Evolutionary conservation across 2,797 vertebrate genomes (phyloP).

Genomic region (Phalloptychus januarius): DNA sequence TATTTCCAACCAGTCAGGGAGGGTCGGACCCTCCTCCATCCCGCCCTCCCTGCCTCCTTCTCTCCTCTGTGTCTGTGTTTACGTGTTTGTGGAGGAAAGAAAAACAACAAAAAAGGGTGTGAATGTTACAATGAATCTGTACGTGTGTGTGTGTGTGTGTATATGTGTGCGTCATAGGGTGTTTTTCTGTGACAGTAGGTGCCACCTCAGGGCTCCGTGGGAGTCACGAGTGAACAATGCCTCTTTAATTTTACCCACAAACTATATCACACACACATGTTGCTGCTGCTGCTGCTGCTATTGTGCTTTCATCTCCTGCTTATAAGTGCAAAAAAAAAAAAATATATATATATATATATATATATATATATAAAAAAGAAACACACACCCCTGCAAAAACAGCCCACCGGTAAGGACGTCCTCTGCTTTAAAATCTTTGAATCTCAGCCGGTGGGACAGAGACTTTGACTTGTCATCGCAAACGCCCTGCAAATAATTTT

Average conservation of each 20-base stretch:
- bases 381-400: neutral
- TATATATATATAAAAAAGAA: neutral
- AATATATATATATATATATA: too few relatives aligned
- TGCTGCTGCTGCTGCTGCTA: conserved; percentile 67
- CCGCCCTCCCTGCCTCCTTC: neutral
- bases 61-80: conserved; percentile 54
- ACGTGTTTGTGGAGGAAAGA: conserved; percentile 58
- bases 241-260: conserved; percentile 53
- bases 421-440: conserved; percentile 38
- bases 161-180: conserved; percentile 55
- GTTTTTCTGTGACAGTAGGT: conserved; percentile 67
- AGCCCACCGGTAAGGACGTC: conserved; percentile 18
- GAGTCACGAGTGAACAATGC: conserved; percentile 56
- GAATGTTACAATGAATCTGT: conserved; percentile 58
- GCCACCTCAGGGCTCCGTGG: conserved; percentile 75
- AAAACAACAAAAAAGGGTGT: conserved; percentile 24
- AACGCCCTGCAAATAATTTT: conserved; percentile 46
- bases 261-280: conserved; percentile 38
- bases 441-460: conserved; percentile 21
- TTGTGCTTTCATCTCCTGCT: conserved; percentile 72
- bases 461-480: conserved; percentile 15
- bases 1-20: conserved; percentile 58
- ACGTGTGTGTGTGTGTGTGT: conserved; percentile 37
- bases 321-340: conserved; percentile 50
- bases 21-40: conserved; percentile 22